phyloP scores from a whole-genome alignment of 2,113 vertebrate species.

The Naja naja region DNA sequence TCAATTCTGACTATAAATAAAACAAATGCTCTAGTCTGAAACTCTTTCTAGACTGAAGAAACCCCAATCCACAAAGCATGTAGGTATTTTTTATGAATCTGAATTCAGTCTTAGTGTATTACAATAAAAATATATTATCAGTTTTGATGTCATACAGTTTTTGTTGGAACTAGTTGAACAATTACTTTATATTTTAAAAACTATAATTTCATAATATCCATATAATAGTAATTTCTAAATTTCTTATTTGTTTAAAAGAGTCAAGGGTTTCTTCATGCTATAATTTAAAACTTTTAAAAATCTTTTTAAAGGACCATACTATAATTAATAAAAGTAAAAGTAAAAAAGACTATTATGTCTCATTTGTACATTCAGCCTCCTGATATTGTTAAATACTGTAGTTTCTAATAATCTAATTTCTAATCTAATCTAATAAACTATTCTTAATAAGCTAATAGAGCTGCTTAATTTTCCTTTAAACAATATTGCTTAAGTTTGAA shows the following conservation, averaged over 20 bases:
- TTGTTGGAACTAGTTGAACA: background rate
- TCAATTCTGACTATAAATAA: background rate
- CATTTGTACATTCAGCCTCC: background rate
- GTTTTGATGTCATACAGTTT: background rate
- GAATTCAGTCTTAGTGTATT: background rate
- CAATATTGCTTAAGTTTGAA: background rate
- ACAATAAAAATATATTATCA: background rate
- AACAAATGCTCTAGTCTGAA: background rate
- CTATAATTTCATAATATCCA: background rate
- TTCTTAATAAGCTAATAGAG: background rate
- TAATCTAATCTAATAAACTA: background rate
- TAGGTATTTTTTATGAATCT: background rate
- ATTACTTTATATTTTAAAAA: background rate
- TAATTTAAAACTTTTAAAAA: background rate
- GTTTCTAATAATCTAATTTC: background rate
- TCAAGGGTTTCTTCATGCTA: background rate
- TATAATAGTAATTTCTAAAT: background rate
- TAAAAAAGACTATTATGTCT: background rate
- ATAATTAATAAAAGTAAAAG: background rate
- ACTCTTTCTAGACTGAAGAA: background rate
- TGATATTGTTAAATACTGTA: background rate
- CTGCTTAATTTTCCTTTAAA: background rate
- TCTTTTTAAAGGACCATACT: background rate
- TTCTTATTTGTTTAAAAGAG: background rate
- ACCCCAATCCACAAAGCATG: background rate